Conservation (phyloP, 37 sponge, comb jelly and placozoan species). For the Cliona cf. orientalis region DNA sequence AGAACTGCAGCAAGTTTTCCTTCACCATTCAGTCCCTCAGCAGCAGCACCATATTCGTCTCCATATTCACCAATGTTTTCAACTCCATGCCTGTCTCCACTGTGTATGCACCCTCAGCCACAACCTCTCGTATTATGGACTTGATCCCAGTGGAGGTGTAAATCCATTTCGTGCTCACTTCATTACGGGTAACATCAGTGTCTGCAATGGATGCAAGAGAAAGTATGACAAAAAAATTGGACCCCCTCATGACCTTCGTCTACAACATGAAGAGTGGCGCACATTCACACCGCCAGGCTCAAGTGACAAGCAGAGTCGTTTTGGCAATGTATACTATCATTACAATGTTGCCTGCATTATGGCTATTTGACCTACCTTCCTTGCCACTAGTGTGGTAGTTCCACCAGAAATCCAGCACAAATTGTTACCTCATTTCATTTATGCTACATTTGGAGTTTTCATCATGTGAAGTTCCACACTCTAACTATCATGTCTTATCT, state of each 20-base stretch:
- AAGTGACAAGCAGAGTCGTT: neutral
- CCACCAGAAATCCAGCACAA: no score
- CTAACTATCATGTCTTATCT: no score
- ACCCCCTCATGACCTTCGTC: neutral
- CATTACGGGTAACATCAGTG: slow-evolving; percentile 1
- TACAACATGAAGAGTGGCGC: slow-evolving; percentile 24
- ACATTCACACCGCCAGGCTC: neutral
- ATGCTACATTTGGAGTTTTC: no score
- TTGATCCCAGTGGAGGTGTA: no score
- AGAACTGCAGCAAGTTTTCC: neutral
- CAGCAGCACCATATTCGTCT: neutral
- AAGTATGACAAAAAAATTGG: neutral
- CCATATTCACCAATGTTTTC: neutral
- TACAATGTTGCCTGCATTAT: slow-evolving; percentile 1
- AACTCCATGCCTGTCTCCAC: neutral
- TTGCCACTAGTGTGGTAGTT: neutral
- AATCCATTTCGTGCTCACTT: neutral
- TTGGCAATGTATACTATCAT: slow-evolving; percentile 17
- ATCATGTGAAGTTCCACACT: no score
- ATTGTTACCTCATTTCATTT: no score
- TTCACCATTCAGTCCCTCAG: no score
- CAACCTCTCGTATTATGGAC: no score
- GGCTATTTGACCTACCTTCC: neutral
- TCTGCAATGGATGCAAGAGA: slow-evolving; percentile 5
- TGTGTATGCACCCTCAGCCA: neutral